Evolutionary conservation across 2,888 invertebrate species (phyloP).

Genomic region (Habrosyne pyritoides): DNA sequence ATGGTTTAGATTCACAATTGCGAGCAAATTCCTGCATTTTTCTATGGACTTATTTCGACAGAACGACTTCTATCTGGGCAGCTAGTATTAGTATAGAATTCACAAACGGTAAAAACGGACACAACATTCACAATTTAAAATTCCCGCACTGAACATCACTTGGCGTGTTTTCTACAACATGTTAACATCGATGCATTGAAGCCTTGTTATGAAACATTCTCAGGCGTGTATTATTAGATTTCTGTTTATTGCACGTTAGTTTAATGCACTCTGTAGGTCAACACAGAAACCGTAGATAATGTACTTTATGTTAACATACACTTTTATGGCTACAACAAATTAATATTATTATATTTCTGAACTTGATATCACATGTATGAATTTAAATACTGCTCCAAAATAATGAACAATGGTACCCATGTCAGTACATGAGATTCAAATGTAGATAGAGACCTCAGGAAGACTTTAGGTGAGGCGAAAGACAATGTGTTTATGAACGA

Average conservation of each 20-base stretch:
- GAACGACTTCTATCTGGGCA: too few relatives aligned
- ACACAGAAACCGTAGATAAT: constrained; percentile 2
- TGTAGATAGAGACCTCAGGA: too few relatives aligned
- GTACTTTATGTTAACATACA: background rate
- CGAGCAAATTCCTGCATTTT: too few relatives aligned
- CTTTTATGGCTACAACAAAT: background rate
- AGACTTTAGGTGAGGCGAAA: too few relatives aligned
- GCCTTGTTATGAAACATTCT: constrained; percentile 33
- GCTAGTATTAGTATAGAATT: too few relatives aligned
- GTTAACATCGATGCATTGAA: constrained; percentile 21
- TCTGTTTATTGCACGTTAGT: constrained; percentile 21
- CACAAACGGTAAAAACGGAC: too few relatives aligned
- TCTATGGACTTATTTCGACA: too few relatives aligned
- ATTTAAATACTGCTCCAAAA: too few relatives aligned
- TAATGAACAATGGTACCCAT: too few relatives aligned
- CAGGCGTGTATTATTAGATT: constrained; percentile 34
- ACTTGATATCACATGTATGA: background rate
- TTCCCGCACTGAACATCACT: background rate
- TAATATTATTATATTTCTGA: background rate
- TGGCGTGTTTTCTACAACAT: background rate
- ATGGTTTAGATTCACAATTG: too few relatives aligned
- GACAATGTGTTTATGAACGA: too few relatives aligned
- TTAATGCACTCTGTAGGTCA: constrained; percentile 26
- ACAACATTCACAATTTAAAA: background rate
- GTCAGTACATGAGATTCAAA: too few relatives aligned